Conservation (phyloP, 2,888 invertebrate genomes). For the Euzophera pinguis region DNA sequence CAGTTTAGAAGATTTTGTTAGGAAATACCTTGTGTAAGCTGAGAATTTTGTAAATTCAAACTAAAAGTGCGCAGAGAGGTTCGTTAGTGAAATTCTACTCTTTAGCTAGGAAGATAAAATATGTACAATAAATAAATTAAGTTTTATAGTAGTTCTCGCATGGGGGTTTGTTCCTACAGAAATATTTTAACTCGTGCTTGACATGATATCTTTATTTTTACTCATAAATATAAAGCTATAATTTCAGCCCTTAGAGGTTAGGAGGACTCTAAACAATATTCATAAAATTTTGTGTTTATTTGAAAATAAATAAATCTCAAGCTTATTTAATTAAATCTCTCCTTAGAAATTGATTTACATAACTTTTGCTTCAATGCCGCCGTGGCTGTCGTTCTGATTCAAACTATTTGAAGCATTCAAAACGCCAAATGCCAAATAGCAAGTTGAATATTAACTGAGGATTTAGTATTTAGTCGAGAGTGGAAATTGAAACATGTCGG, state of each 20-base stretch:
- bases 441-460: constrained; percentile 50
- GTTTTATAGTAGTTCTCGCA: too few species aligned
- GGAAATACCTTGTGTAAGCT: too few species aligned
- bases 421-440: constrained; percentile 27
- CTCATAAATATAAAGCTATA: too few species aligned
- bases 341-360: background rate
- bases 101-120: too few species aligned
- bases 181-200: too few species aligned
- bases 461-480: constrained; percentile 50
- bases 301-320: background rate
- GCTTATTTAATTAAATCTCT: background rate
- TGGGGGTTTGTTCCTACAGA: too few species aligned
- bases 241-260: too few species aligned
- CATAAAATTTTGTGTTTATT: background rate
- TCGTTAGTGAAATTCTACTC: background rate
- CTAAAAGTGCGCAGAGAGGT: background rate
- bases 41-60: too few species aligned
- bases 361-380: constrained; percentile 5
- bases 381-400: constrained; percentile 30
- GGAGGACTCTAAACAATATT: too few species aligned
- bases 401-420: constrained; percentile 33
- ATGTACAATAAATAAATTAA: too few species aligned
- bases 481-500: constrained; percentile 70
- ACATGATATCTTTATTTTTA: too few species aligned
- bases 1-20: too few species aligned